These are phyloP conservation scores for Melieria omissa DNA, from an alignment of 2,888 invertebrate genomes.

Conservation along the genomic window DNA sequence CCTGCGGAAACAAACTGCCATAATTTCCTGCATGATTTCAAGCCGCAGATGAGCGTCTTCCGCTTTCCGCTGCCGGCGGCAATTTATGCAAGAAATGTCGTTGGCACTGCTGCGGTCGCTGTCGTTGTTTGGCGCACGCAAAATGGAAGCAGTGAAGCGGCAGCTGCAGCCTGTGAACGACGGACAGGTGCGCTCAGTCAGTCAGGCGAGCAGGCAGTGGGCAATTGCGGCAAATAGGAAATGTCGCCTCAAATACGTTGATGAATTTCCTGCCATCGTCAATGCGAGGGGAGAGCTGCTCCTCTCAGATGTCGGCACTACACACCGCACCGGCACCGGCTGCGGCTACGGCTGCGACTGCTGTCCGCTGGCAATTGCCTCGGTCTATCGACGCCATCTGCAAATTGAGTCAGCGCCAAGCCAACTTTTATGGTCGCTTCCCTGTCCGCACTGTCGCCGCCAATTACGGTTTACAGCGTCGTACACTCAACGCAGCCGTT, in stretches of 20 bases:
- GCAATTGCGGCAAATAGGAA: constrained; percentile 12
- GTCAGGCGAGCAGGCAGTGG: neutral
- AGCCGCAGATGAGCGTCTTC: constrained; percentile 49
- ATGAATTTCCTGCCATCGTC: constrained; percentile 26
- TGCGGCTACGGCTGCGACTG: neutral
- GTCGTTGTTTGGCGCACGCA: neutral
- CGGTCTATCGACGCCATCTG: neutral
- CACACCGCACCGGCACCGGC: neutral
- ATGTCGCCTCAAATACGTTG: constrained; percentile 23
- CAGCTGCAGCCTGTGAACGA: neutral
- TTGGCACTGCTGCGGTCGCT: neutral
- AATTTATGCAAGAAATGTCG: constrained; percentile 13
- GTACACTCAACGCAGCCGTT: no score
- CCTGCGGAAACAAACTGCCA: constrained; percentile 28
- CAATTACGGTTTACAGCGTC: no score
- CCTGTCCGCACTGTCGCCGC: no score
- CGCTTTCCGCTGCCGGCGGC: constrained; percentile 42
- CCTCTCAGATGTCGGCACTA: no score
- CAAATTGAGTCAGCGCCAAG: neutral
- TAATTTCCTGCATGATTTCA: constrained; percentile 33
- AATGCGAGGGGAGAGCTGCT: no score
- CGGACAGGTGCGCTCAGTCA: neutral
- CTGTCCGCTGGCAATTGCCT: neutral
- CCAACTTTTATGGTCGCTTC: neutral
- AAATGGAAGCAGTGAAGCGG: neutral